These are phyloP conservation scores for Heteromyza rotundicornis DNA, from an alignment of 2,888 invertebrate genomes.

Conservation along the genomic window DNA sequence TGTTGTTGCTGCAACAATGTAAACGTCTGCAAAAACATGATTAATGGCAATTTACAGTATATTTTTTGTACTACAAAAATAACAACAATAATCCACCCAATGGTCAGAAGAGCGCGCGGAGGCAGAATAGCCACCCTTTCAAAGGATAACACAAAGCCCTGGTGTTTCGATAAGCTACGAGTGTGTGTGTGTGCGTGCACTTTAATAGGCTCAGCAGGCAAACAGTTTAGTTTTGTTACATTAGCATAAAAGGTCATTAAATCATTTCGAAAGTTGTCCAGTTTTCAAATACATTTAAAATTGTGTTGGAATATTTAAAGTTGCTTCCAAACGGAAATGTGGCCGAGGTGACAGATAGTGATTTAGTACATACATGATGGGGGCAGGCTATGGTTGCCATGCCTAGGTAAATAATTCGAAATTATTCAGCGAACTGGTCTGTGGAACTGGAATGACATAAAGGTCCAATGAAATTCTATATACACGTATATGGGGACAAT, in stretches of 20 bases:
- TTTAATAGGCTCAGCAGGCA: not conserved
- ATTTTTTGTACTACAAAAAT: slow-evolving; percentile 18
- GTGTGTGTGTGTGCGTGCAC: no score
- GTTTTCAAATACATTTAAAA: not conserved
- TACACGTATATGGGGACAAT: no score
- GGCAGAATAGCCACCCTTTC: not conserved
- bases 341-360: no score
- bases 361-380: no score
- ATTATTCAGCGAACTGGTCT: no score
- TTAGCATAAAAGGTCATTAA: slow-evolving; percentile 35
- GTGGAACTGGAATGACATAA: no score
- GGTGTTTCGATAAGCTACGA: no score
- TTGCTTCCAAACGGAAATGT: no score
- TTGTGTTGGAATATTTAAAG: no score
- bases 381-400: no score
- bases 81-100: slow-evolving; percentile 15
- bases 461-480: no score
- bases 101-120: slow-evolving; percentile 17
- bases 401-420: no score
- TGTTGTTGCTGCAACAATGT: not conserved
- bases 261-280: slow-evolving; percentile 25
- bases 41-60: not conserved
- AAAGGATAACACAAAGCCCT: slow-evolving; percentile 22
- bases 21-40: not conserved
- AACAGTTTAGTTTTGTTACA: slow-evolving; percentile 8